Base-by-base conservation (phyloP, 1,140 invertebrate species). In the Dendrolimus kikuchii region DNA sequence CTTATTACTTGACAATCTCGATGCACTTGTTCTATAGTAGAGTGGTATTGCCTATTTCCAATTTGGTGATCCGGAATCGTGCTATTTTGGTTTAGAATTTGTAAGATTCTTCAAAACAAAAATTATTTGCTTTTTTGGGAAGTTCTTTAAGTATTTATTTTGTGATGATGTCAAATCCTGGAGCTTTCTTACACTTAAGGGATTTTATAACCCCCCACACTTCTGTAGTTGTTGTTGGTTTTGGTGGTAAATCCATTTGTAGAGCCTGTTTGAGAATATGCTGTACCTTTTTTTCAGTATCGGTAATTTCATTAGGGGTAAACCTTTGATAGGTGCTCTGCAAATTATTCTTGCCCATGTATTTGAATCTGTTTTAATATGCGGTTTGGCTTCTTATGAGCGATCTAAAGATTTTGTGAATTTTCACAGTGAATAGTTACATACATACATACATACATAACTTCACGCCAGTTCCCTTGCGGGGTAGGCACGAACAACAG, bases 1-100 rank as follows among this genome's bases (percentile, higher is more conserved):
- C 23, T 59, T 10, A 75, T 67, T 6, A 40, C 52, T 6, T 65
- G 57, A 4, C 45, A 51, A 37, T 62, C 10, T 42, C 61, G 51
- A 10, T 74, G 60, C 3, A 68, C 51, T 7, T 46, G 45, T 10
- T 39, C 23, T 37, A 38, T 7, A 5, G 39, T 37, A 8, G 41
- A n/a, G 8, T 23, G 41, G 40, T 42, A 7, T 51, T 42, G 41
- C 38, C 40, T 8, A 36, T 23, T 7, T 23, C 40, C 40, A 23
- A 42, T 43, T 51, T 51, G 49, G 10, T 41, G 9, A 38, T 51
- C 36, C 5, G 46, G 46, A 6, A 47, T 37, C 5, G 23, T 43
- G 10, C 4, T 6, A 7, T 42, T 51, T 7, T 42, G 9, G 4
- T 42, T 5, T 10, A 45, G 2, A 40, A 49, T 40, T 23, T 1